phyloP scores from a whole-genome alignment of 2,797 vertebrate species.

The Psittacula echo region DNA sequence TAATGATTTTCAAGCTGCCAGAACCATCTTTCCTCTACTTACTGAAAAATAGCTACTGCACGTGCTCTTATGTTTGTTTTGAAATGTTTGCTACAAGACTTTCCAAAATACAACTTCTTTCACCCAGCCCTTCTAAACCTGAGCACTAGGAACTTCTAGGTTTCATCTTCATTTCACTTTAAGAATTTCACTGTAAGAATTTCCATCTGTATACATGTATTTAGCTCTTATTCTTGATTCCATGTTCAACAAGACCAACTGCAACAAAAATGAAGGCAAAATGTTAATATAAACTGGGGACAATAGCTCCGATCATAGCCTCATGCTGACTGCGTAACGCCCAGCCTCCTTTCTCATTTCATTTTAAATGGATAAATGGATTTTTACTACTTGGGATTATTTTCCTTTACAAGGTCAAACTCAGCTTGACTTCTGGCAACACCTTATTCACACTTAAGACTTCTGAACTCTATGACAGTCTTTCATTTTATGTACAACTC shows the following conservation, averaged over 20 bases:
- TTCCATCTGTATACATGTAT: neutral
- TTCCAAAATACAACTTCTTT: neutral
- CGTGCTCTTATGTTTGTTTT: neutral
- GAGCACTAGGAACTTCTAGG: neutral
- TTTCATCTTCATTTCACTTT: neutral
- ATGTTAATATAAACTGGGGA: neutral
- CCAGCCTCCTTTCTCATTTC: neutral
- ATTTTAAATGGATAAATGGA: neutral
- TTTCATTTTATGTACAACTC: constrained; percentile 4
- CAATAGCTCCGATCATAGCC: neutral
- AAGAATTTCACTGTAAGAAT: neutral
- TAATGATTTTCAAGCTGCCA: neutral
- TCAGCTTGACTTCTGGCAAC: constrained; percentile 33
- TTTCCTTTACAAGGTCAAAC: constrained; percentile 36
- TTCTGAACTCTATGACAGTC: constrained; percentile 1
- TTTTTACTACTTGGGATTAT: neutral
- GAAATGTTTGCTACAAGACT: neutral
- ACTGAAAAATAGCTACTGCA: neutral
- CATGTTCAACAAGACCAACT: neutral
- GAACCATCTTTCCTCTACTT: neutral
- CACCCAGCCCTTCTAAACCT: neutral
- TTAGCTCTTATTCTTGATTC: neutral
- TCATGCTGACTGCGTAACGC: neutral
- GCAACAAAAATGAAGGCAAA: neutral
- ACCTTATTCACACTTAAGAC: neutral